These are phyloP conservation scores for Ctena decussata DNA, from an alignment of 2,888 invertebrate species.

Conservation along the genomic window DNA sequence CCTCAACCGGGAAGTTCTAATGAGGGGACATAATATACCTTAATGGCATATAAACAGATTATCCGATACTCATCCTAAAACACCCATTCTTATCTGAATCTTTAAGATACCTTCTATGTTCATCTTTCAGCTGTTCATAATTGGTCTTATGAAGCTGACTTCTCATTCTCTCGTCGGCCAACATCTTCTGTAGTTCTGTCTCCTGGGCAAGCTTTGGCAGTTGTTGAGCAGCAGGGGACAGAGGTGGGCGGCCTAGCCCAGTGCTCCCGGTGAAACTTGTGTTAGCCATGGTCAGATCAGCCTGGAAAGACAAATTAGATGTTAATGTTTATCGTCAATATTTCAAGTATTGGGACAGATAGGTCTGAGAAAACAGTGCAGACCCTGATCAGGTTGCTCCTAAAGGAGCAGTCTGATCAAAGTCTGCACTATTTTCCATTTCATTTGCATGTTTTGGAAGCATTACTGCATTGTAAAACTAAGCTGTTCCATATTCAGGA, in stretches of 20 bases:
- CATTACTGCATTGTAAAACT: too few species aligned
- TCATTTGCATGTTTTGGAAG: too few species aligned
- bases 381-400: neutral
- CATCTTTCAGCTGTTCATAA: constrained; percentile 85
- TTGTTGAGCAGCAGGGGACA: constrained; percentile 66
- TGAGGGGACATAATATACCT: too few species aligned
- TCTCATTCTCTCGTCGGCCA: constrained; percentile 85
- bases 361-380: neutral
- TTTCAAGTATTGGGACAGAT: too few species aligned
- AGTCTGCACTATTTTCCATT: too few species aligned
- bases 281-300: constrained; percentile 45
- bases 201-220: constrained; percentile 81
- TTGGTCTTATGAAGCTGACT: constrained; percentile 86
- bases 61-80: too few species aligned
- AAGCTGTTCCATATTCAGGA: too few species aligned
- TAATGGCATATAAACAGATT: too few species aligned
- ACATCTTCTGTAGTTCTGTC: constrained; percentile 85
- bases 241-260: constrained; percentile 56
- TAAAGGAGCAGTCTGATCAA: too few species aligned
- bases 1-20: too few species aligned
- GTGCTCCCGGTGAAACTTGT: constrained; percentile 61
- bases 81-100: too few species aligned
- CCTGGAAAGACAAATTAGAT: neutral
- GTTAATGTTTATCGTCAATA: too few species aligned
- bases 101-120: constrained; percentile 82